phyloP scores from a whole-genome alignment of 2,797 vertebrate genomes.

The Esox masquinongy region DNA sequence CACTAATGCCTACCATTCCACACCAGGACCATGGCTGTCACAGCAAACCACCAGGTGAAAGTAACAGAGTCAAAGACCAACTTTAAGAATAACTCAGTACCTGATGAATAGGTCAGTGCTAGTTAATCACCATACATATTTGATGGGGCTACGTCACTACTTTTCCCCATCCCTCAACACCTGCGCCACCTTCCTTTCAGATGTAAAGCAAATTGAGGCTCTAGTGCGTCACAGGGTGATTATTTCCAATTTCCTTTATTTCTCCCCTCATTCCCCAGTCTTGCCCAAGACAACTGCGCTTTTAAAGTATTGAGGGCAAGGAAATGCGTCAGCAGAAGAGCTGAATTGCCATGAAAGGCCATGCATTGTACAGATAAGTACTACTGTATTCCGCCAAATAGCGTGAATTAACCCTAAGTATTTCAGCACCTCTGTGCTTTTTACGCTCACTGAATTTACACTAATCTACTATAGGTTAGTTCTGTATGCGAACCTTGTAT shows the following conservation, averaged over 20 bases:
- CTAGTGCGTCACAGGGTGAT: neutral
- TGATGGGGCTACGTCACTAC: neutral
- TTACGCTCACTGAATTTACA: neutral
- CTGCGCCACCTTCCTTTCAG: neutral
- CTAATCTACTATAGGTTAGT: neutral
- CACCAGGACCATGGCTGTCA: neutral
- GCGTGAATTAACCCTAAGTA: neutral
- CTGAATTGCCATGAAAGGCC: slow-evolving; percentile 7
- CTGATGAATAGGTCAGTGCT: slow-evolving; percentile 2
- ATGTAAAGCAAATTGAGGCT: slow-evolving; percentile 3
- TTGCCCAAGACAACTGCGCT: neutral
- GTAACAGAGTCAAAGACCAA: neutral
- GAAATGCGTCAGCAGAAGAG: neutral
- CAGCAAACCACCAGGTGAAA: neutral
- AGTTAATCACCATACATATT: neutral
- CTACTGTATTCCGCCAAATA: neutral
- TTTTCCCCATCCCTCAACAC: neutral
- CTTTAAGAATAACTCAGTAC: neutral
- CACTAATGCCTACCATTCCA: neutral
- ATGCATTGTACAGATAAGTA: slow-evolving; percentile 4
- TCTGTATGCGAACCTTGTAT: neutral
- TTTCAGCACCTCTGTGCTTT: neutral
- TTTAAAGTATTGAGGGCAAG: neutral
- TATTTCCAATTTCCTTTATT: neutral
- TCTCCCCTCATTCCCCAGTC: neutral